phyloP scores from a whole-genome alignment of 2,113 vertebrate genomes.

The Spilogale gracilis region DNA sequence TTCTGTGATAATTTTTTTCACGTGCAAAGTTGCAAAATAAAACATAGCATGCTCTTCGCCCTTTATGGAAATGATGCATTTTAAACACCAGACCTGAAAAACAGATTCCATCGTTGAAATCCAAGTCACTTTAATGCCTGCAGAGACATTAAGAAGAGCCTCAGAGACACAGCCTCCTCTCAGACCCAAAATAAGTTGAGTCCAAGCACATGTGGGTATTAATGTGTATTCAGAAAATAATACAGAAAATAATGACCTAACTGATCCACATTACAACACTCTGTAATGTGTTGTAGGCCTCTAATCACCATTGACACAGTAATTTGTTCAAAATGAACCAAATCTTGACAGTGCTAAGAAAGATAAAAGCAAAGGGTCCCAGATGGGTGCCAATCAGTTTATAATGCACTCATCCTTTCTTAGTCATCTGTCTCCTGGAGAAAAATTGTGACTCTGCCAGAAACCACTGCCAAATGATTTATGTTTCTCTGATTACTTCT shows the following conservation, averaged over 20 bases:
- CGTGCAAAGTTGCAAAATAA: slow-evolving; percentile 19
- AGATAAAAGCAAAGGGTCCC: neutral
- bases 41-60: slow-evolving; percentile 17
- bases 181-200: neutral
- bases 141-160: neutral
- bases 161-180: neutral
- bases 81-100: slow-evolving; percentile 56
- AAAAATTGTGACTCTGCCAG: neutral
- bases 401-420: neutral
- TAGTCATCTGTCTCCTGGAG: neutral
- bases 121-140: slow-evolving; percentile 37
- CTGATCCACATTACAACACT: neutral
- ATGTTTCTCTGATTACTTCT: slow-evolving; percentile 19
- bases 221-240: neutral
- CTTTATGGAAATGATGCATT: slow-evolving; percentile 9
- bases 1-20: slow-evolving; percentile 19
- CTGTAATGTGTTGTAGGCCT: neutral
- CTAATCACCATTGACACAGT: neutral
- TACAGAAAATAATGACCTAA: neutral
- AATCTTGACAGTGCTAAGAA: neutral
- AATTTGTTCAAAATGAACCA: neutral
- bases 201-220: neutral
- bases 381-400: neutral
- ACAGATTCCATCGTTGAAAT: neutral
- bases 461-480: neutral